Evolutionary conservation across 2,888 invertebrate genomes (phyloP).

Genomic region (Drosophila vallismaia): DNA sequence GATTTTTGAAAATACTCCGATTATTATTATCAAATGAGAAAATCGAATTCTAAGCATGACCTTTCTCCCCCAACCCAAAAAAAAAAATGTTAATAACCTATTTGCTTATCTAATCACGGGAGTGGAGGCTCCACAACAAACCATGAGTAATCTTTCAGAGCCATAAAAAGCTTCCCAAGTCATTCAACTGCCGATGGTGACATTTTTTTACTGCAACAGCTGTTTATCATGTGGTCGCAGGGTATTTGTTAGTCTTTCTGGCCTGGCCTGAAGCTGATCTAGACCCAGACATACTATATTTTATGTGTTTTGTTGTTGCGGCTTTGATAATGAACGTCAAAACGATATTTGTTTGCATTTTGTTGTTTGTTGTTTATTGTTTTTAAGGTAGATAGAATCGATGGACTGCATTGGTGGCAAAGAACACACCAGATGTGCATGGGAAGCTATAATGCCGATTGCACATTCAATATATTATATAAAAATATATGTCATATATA

Average conservation of each 20-base stretch:
- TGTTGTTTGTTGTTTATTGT: conserved; percentile 20
- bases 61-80: conserved; percentile 13
- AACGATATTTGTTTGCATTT: conserved; percentile 30
- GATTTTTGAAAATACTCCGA: neutral
- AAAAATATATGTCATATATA: neutral
- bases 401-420: neutral
- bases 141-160: conserved; percentile 28
- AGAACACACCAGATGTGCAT: conserved; percentile 24
- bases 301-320: conserved; percentile 8
- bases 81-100: conserved; percentile 21
- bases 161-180: conserved; percentile 27
- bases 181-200: conserved; percentile 33
- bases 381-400: conserved; percentile 14
- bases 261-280: conserved; percentile 13
- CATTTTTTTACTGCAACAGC: neutral
- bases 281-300: conserved; percentile 21
- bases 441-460: conserved; percentile 18
- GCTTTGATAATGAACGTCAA: conserved; percentile 38
- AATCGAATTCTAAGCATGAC: conserved; percentile 28
- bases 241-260: conserved; percentile 15
- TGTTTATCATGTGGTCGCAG: conserved; percentile 19
- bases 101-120: conserved; percentile 37
- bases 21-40: neutral
- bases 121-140: conserved; percentile 25
- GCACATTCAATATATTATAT: neutral